Evolutionary conservation across 2,797 vertebrate species (phyloP).

Genomic region (Simalia tracyae): DNA sequence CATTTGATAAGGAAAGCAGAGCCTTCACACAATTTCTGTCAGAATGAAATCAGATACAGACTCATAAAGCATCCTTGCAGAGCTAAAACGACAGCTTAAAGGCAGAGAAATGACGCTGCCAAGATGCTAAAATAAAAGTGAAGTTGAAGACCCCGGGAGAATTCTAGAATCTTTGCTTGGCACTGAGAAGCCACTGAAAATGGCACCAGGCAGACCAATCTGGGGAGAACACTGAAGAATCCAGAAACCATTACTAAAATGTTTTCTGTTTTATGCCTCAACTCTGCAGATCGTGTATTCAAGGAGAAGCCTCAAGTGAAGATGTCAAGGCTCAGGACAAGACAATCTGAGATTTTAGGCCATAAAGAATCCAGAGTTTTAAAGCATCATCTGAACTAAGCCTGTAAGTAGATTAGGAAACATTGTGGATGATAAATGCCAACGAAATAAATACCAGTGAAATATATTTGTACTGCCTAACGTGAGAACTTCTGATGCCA

Average conservation of each 20-base stretch:
- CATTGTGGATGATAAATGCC: neutral
- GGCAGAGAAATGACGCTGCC: neutral
- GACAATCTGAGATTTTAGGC: neutral
- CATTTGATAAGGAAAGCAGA: no score
- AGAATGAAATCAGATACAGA: neutral
- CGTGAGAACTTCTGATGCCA: no score
- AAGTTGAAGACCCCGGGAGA: neutral
- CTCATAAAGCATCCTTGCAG: neutral
- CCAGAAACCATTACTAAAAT: neutral
- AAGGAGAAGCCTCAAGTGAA: neutral
- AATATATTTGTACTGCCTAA: no score
- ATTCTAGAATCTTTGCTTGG: neutral
- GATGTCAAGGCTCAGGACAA: neutral
- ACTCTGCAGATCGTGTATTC: neutral
- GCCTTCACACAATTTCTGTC: no score
- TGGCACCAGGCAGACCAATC: no score
- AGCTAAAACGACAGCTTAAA: neutral
- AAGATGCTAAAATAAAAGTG: neutral
- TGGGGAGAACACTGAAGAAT: neutral
- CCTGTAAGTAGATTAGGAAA: neutral
- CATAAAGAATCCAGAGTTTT: neutral
- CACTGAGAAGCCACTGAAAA: neutral
- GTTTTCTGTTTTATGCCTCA: neutral
- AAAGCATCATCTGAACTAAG: neutral
- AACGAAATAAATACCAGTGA: no score